These are phyloP conservation scores for Poecile atricapillus DNA, from an alignment of 2,113 vertebrate genomes.

Conservation along the genomic window DNA sequence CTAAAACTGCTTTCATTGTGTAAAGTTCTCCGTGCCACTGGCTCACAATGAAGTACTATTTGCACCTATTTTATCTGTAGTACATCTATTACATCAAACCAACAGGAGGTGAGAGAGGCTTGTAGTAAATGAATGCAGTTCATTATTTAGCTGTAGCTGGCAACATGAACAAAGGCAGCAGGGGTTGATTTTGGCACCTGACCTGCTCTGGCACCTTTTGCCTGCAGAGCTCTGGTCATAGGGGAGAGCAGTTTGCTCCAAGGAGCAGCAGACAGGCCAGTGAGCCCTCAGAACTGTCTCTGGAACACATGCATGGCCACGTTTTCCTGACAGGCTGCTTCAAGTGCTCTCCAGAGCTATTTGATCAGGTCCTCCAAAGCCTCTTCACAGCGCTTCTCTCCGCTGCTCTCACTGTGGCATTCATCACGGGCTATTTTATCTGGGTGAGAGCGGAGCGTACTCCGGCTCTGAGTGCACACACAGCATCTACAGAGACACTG, in stretches of 20 bases:
- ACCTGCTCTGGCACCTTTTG: background rate
- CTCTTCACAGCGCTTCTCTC: background rate
- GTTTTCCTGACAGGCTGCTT: background rate
- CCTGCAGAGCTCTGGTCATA: fast-evolving
- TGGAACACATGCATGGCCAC: background rate
- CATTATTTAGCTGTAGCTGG: background rate
- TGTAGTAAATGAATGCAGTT: background rate
- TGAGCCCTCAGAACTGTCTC: background rate
- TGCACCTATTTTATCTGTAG: background rate
- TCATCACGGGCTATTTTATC: background rate
- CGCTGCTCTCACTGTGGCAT: background rate
- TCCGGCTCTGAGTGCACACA: background rate
- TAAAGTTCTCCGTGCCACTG: fast-evolving
- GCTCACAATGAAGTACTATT: background rate
- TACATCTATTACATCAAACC: background rate
- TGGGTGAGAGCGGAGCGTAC: background rate
- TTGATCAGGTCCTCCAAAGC: background rate
- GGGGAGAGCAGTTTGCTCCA: background rate
- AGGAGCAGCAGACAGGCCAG: background rate
- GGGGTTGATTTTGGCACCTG: background rate
- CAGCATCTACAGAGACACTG: background rate
- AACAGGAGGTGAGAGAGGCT: background rate
- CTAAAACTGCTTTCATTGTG: background rate
- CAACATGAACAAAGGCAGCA: background rate
- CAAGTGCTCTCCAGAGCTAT: background rate